Evolutionary conservation across 2,888 invertebrate species (phyloP), one percentile per base, ranked within the genome.

Genomic region (Campoplex nolae): DNA sequence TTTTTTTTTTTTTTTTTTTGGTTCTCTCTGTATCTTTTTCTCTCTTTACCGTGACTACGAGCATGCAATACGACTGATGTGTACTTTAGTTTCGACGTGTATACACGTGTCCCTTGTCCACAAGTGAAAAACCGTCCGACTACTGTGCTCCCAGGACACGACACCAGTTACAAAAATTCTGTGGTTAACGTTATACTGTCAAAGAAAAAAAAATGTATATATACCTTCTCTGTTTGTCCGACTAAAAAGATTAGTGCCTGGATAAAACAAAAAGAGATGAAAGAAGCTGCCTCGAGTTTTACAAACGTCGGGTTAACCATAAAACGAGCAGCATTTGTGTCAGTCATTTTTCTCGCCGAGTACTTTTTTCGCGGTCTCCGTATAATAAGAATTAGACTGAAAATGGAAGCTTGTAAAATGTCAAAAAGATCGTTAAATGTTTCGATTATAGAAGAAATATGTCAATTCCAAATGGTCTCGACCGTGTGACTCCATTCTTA

Each of bases 51-150:
- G 48, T 32, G 4, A 28, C 38, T 11, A 28, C 42, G 56, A 23
- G 56, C 56, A 68, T 18, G 38, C 75, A 58, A 80, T 84, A 70
- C 68, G 79, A 68, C 75, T 62, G 75, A 75, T 80, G 79, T 84
- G 62, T 62, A 65, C 42, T 62, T 58, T 42, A 84, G 80, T 84
- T 84, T 70, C 54, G 75, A 82, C n/a, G 73, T 67, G 38, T 67
- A 23, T 23, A 54, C 78, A 56, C 71, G 58, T 73, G 71, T 70
- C 70, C 70, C 56, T 28, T 70, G 56, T 56, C 45, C 70, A 23
- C 70, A 45, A 35, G 23, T 70, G 79, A 79, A 68, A 70, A 79
- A 79, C 70, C 32, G 56, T 54, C 68, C 38, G 28, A 42, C 58
- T 56, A 70, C 70, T 71, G 70, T 70, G 58, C 58, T 18, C 35